Evolutionary conservation across 2,797 vertebrate species (phyloP), one percentile per base, ranked within the genome.

Genomic region (Erethizon dorsatum): DNA sequence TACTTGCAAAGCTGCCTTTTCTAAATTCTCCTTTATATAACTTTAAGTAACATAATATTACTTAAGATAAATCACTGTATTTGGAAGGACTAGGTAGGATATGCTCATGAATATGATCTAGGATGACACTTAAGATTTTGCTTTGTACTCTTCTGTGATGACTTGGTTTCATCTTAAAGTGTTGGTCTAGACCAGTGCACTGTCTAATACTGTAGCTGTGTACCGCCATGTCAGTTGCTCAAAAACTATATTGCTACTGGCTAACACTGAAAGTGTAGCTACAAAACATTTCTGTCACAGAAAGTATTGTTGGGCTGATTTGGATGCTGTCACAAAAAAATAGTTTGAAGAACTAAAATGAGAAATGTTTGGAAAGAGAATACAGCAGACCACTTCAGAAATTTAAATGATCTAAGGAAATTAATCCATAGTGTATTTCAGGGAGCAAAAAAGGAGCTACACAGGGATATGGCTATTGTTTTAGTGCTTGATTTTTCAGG

Each of bases 71-170:
- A 45, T 83, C 52, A 78, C 31, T 88, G 1, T 86, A 79, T 86
- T 91, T 96, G 61, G 82, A 93, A 93, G 47, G 54, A 93, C 79
- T 71, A 91, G 57, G 77, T 86, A 89, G 54, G 24, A 41, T 94
- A 28, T 24, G 54, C 28, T 80, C 59, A 26, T 50, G 75, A 95
- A 71, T 71, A n/a, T 78, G 50, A 52, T 86, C 47, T 93, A 11
- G 63, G 33, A n/a, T 91, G 71, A 59, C 77, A 91, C 28, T 83
- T 82, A 85, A 45, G 41, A 88, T 50, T 85, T 83, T 77, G 14
- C 50, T 80, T 59, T 37, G 33, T 75, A 41, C 7, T 92, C 13
- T 47, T 52, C 22, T 56, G 56, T 84, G 20, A 52, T 45, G 33
- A 80, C 9, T 50, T 41, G 50, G 41, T 83, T 67, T 67, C 33